Conservation (phyloP, 2,113 vertebrate genomes). For the Leiothrix lutea region DNA sequence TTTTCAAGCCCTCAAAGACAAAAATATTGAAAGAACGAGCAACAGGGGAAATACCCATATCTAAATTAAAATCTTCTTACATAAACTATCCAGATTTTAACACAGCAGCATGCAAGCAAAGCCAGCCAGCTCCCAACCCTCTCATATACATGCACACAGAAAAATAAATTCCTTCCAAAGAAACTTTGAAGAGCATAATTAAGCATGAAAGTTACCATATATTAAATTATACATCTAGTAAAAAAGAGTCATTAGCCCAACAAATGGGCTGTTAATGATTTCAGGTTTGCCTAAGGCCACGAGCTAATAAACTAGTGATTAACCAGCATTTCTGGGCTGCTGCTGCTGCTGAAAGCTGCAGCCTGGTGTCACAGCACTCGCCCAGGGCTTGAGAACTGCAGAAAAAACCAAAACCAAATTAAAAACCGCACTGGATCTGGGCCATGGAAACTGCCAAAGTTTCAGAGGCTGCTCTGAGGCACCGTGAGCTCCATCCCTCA, state of each 20-base stretch:
- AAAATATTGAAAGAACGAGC: neutral
- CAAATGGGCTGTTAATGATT: conserved; percentile 56
- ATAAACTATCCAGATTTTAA: conserved; percentile 9
- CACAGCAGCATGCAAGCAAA: neutral
- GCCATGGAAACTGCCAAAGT: fast-evolving
- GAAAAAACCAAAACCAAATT: neutral
- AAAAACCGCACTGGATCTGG: fast-evolving
- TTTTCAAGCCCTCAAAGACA: neutral
- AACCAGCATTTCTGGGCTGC: conserved; percentile 30
- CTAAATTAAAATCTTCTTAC: conserved; percentile 18
- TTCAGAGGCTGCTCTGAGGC: neutral
- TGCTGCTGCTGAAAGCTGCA: neutral
- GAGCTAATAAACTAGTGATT: conserved; percentile 29
- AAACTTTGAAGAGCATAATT: conserved; percentile 56
- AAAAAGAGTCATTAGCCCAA: conserved; percentile 58
- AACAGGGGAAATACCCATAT: neutral
- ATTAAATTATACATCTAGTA: conserved; percentile 56
- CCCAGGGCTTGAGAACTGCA: neutral
- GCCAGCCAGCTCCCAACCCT: neutral
- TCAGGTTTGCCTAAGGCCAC: conserved; percentile 43
- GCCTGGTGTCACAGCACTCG: neutral
- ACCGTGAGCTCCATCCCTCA: fast-evolving
- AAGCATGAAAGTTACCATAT: conserved; percentile 47
- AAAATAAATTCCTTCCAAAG: conserved; percentile 44
- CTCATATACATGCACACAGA: neutral